Base-by-base conservation (phyloP, 1,140 invertebrate species). In the Vanessa atalanta region DNA sequence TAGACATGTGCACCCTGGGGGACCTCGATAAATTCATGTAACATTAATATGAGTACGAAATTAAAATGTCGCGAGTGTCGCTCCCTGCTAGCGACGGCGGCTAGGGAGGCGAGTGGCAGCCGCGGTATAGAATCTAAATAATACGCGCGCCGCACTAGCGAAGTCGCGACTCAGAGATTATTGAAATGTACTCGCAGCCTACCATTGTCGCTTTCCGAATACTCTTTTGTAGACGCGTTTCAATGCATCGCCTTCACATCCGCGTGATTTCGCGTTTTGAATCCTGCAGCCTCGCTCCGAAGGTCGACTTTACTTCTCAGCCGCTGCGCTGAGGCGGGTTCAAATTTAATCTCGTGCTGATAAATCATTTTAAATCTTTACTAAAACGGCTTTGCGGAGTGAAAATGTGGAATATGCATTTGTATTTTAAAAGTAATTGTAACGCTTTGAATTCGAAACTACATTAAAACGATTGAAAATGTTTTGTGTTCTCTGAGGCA, bases 141-240 rank as follows among this genome's bases (percentile, higher is more conserved):
- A 61, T 47, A 61, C 43, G 47, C 63, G n/a, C 63, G 8, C 57
- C 16, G 57, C 57, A 61, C 26, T 37, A 61, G 57, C 26, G 55
- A 47, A 31, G 47, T 47, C 43, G 65, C 66, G 72, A 65, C 48
- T 57, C 63, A 43, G 72, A 60, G 66, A 69, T 69, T 74, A 74
- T 74, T 74, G 72, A 74, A 74, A 74, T 74, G 66, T 70, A 68
- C 66, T 66, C 70, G 43, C 65, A 50, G 72, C 66, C 72, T 68
- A 61, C 66, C 47, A 74, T 74, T 74, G 72, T 74, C 60, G 50
- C 72, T 48, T 50, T 47, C 64, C 70, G 64, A 72, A 72, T 65
- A 73, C 50, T 74, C 72, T 74, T 73, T 74, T 74, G 66, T 74
- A 65, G 65, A 64, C 65, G 31, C 63, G 51, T 72, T 72, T 72